Conservation (phyloP, 2,113 vertebrate species). For the Pterocles burchelli region DNA sequence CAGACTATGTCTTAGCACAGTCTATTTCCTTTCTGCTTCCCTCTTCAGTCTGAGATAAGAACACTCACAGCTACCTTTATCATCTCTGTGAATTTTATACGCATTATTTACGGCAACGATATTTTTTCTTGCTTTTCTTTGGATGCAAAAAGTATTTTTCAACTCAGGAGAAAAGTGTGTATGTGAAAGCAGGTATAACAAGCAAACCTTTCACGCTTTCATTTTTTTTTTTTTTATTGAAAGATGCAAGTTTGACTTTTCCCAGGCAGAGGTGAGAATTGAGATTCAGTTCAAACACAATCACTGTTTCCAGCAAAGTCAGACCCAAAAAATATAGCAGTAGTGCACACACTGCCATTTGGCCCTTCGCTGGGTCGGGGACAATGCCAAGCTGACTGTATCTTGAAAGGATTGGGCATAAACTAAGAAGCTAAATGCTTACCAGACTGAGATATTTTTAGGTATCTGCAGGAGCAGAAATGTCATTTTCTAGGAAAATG, state of each 20-base stretch:
- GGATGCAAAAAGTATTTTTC: neutral
- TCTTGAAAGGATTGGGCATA: neutral
- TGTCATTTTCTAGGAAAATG: neutral
- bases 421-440: neutral
- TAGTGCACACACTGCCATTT: neutral
- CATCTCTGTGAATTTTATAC: neutral
- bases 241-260: neutral
- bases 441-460: no score
- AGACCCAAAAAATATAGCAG: neutral
- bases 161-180: fast-evolving
- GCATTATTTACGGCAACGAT: neutral
- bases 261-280: neutral
- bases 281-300: neutral
- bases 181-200: fast-evolving
- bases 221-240: neutral
- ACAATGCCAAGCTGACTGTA: neutral
- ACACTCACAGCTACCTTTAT: neutral
- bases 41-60: neutral
- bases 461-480: fast-evolving
- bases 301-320: neutral
- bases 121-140: neutral
- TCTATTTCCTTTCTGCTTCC: neutral
- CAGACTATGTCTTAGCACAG: fast-evolving
- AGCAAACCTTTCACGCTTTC: neutral
- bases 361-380: no score